Base-by-base conservation (phyloP, 2,113 vertebrate genomes). In the Phyllostomus hastatus region DNA sequence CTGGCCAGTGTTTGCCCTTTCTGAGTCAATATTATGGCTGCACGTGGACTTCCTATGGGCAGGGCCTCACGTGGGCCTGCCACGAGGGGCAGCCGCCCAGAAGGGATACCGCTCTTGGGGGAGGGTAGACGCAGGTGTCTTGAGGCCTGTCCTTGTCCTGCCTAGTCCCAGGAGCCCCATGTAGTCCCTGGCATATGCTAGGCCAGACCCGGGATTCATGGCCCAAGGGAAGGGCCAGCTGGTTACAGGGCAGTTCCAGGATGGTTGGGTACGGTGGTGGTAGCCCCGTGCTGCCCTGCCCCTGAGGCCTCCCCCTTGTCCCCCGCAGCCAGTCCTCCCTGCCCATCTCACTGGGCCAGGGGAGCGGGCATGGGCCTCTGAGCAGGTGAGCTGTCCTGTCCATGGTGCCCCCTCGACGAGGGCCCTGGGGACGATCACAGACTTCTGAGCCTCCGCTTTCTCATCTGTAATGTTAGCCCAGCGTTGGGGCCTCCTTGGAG, bases 1-100 rank as follows among this genome's bases (percentile, higher is more conserved):
- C 41, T 31, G 70, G 69, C 73, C 41, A 24, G 11, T 38, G 2
- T n/a, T 33, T 3, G 1, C 61, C n/a, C 48, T 16, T 3, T 75
- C 80, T 92, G 75, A 94, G 95, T 96, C 93, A 94, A 79, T 92
- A 87, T 92, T 95, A 73, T 75, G 90, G 75, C 70, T 3, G 17
- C 41, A 33, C 7, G 1, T 88, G 90, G 33, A 64, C 75, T 93
- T 79, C 48, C 92, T 91, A 41, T 48, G 24, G 75, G 52, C 48
- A 14, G 9, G 66, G 72, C 35, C 4, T 5, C 88, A 48, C 19
- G 0, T 66, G 78, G 73, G 20, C 17, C 1, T 16, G 26, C 84
- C 78, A 1, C 0, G 9, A 83, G 92, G 76, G 72, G n/a, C 31
- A 31, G 94, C 22, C 48, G 33, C 8, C 10, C 22, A 24, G 72